Percentiles rank a stretch among this genome's conserved stretches.
phyloP scores from a whole-genome alignment of 2,888 invertebrate species.

The Neuroscelio doddi region DNA sequence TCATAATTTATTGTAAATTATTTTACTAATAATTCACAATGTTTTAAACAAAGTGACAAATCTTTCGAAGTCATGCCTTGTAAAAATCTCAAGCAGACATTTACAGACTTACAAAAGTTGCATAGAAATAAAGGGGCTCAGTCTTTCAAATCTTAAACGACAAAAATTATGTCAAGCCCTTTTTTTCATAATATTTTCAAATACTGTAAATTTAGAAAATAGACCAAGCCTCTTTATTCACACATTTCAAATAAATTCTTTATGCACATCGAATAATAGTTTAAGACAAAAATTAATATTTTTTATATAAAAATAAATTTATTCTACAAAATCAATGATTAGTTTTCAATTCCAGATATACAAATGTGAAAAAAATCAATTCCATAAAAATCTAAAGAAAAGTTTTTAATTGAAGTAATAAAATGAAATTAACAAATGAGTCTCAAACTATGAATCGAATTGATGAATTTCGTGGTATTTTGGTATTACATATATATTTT shows the following conservation, averaged over 20 bases:
- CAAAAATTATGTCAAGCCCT: no score
- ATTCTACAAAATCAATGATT: background rate
- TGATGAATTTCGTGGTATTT: conserved; percentile 28
- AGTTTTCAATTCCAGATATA: conserved; percentile 4
- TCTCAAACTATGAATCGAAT: conserved; percentile 26
- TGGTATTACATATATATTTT: conserved; percentile 12
- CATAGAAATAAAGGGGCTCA: conserved; percentile 22
- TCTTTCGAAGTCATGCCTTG: conserved; percentile 25
- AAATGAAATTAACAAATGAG: background rate
- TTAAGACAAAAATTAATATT: conserved; percentile 18
- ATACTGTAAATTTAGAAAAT: conserved; percentile 13
- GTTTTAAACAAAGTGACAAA: conserved; percentile 42
- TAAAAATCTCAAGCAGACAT: conserved; percentile 15
- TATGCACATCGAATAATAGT: conserved; percentile 16
- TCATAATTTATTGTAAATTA: conserved; percentile 39
- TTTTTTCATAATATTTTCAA: background rate
- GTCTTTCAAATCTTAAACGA: no score
- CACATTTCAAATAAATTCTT: conserved; percentile 19
- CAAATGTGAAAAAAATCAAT: no score
- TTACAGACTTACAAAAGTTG: conserved; percentile 13
- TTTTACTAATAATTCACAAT: conserved; percentile 22
- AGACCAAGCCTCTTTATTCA: conserved; percentile 9
- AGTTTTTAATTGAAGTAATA: background rate
- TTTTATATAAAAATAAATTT: no score
- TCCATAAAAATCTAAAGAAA: no score